phyloP scores from a whole-genome alignment of 2,888 invertebrate genomes.

The Ypsolopha scabrella region DNA sequence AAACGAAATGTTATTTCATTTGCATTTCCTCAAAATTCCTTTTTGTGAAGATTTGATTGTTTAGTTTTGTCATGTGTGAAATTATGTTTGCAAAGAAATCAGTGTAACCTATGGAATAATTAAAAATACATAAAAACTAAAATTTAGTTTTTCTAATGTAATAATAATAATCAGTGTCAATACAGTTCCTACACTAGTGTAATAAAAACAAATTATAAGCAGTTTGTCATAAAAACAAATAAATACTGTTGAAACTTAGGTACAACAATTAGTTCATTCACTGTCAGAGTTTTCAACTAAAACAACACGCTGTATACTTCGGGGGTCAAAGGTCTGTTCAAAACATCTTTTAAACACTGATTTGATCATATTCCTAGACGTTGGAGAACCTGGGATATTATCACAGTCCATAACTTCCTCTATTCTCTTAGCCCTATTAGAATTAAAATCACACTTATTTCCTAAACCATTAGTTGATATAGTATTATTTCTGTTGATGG shows the following conservation, averaged over 20 bases:
- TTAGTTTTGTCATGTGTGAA: slow-evolving; percentile 5
- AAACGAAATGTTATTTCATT: slow-evolving; percentile 41
- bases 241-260: neutral
- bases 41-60: slow-evolving; percentile 9
- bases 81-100: slow-evolving; percentile 3
- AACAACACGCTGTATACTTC: slow-evolving; percentile 68
- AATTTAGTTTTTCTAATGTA: slow-evolving; percentile 9
- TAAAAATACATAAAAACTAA: slow-evolving; percentile 11
- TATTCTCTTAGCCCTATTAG: slow-evolving; percentile 7
- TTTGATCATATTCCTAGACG: slow-evolving; percentile 69
- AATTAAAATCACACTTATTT: slow-evolving; percentile 2
- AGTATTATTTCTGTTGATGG: slow-evolving; percentile 13
- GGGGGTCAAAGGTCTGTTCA: slow-evolving; percentile 77
- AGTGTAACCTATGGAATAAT: slow-evolving; percentile 11
- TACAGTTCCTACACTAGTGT: neutral
- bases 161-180: neutral
- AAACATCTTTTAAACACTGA: slow-evolving; percentile 80
- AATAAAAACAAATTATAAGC: neutral
- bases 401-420: slow-evolving; percentile 44
- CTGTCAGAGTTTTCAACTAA: slow-evolving; percentile 82
- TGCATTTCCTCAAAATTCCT: slow-evolving; percentile 11
- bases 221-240: neutral
- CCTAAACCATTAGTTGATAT: slow-evolving; percentile 17
- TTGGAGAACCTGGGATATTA: slow-evolving; percentile 71
- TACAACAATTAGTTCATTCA: slow-evolving; percentile 31